Base-by-base conservation (phyloP, 2,888 invertebrate species). In the Plebejus anna region DNA sequence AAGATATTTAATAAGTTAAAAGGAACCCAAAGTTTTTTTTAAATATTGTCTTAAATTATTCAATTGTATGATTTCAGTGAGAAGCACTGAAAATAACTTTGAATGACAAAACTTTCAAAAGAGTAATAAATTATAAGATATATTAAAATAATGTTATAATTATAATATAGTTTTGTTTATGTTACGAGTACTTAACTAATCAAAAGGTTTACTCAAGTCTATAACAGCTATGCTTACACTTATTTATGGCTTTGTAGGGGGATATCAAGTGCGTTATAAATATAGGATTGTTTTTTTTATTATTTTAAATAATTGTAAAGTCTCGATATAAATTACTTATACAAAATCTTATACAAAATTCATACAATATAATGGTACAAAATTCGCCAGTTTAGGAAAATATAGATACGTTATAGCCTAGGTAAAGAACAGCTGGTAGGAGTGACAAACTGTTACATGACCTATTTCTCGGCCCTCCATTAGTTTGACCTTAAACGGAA, bases 1-100 rank as follows among this genome's bases (percentile, higher is more conserved):
- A 85, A 82, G 83, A 87, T 88, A 89, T 89, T 88, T 87, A 88
- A 87, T 84, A 89, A 88, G 87, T 88, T 88, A 86, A 85, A 66
- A 66, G 66, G 84, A 86, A 89, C 84, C 85, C 84, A 38, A 71
- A 71, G 42, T 59, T 76, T 32, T 73, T 55, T 73, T 51, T 66
- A 47, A 9, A 73, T 73, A 73, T 51, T 32, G 51, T 73, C 28
- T 32, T 72, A 73, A 73, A 73, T 73, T 4, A 47, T 72, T 51
- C 13, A 61, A 61, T 28, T 28, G 32, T 66, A 16, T 66, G 13
- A n/a, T n/a, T n/a, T n/a, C 66, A 16, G 22, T 32, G 66, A 66
- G 5, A 16, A 32, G 66, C 28, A 36, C 13, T 66, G 4, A 36
- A 32, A 66, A 61, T 28, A 13, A 66, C 13, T 66, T 66, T 66